Percentiles rank a stretch among this genome's conserved stretches.
Evolutionary conservation across 1,140 invertebrate genomes (phyloP).

Genomic region (Leguminivora glycinivorella): DNA sequence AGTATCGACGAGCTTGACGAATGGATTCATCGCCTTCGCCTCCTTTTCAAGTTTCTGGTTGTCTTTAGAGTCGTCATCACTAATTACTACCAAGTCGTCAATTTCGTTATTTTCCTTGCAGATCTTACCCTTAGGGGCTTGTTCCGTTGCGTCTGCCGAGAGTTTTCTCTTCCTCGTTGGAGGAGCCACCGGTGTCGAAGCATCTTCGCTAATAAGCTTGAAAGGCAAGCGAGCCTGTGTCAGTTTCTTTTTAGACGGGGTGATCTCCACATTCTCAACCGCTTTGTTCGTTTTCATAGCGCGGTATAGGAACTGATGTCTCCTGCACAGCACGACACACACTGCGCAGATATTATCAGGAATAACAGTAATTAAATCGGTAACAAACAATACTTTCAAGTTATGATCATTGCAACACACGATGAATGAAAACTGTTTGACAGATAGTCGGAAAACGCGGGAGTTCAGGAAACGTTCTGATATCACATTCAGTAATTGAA

Average conservation of each 20-base stretch:
- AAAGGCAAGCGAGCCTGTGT: slow-evolving; percentile 73
- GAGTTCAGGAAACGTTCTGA: slow-evolving; percentile 39
- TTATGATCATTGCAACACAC: slow-evolving; percentile 40
- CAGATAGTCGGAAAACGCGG: slow-evolving; percentile 50
- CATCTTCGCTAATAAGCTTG: slow-evolving; percentile 63
- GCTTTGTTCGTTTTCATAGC: slow-evolving; percentile 67
- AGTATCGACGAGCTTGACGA: slow-evolving; percentile 64
- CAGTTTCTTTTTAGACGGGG: slow-evolving; percentile 69
- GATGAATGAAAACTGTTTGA: slow-evolving; percentile 46
- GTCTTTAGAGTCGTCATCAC: slow-evolving; percentile 65
- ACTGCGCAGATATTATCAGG: slow-evolving; percentile 30
- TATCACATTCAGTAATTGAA: slow-evolving; percentile 6
- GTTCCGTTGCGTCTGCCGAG: slow-evolving; percentile 52
- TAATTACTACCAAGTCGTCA: slow-evolving; percentile 58
- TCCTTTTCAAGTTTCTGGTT: slow-evolving; percentile 34
- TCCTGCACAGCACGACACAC: slow-evolving; percentile 32
- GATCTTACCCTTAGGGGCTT: slow-evolving; percentile 63
- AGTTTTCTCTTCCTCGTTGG: slow-evolving; percentile 66
- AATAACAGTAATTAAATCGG: slow-evolving; percentile 28
- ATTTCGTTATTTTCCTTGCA: slow-evolving; percentile 55
- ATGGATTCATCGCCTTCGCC: slow-evolving; percentile 55
- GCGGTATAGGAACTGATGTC: slow-evolving; percentile 27
- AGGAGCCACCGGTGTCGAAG: slow-evolving; percentile 50
- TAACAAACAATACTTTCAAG: slow-evolving; percentile 43
- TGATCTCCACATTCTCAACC: slow-evolving; percentile 58